Evolutionary conservation across 1,140 invertebrate species (phyloP), one percentile per base, ranked within the genome.

Genomic region (Vanessa atalanta): DNA sequence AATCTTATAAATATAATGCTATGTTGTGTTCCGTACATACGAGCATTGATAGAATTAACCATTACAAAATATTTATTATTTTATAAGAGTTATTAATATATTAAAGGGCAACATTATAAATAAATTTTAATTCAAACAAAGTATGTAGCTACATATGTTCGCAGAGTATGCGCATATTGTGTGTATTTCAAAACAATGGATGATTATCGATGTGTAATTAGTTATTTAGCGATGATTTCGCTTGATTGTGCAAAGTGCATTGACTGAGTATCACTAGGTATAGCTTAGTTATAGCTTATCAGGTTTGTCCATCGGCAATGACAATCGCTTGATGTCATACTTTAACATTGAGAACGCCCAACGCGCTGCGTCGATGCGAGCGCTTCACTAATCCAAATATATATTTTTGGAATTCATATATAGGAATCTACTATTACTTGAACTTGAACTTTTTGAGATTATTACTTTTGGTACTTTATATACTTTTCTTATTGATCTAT

Each of bases 251-350:
- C 69, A 81, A 81, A 85, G 83, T 85, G 79, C 85, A 76, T 85
- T 86, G 79, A 84, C 83, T 83, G 78, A 69, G 67, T 79, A 84
- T 85, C 85, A 87, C 85, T 81, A 79, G 79, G 68, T 76, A 61
- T 73, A 76, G 48, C 65, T 80, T 85, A 86, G 83, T 63, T 77
- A 61, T 73, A 77, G 48, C 65, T 80, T 87, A 86, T 86, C 83
- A 79, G 71, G 69, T 80, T 79, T 78, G 68, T 77, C 37, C 76
- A 81, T 81, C 80, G 47, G 63, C 31, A 74, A 74, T 75, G 57
- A 72, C 72, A 72, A 72, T 66, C 20, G 43, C 43, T 12, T 76
- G 70, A 72, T 72, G 68, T 75, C 64, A 76, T 67, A 61, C 23
- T 73, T 75, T 72, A 68, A 37, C 50, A 75, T 75, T 69, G 73